phyloP scores from a whole-genome alignment of 2,888 invertebrate species.

The Caenorhabditis auriculariae region DNA sequence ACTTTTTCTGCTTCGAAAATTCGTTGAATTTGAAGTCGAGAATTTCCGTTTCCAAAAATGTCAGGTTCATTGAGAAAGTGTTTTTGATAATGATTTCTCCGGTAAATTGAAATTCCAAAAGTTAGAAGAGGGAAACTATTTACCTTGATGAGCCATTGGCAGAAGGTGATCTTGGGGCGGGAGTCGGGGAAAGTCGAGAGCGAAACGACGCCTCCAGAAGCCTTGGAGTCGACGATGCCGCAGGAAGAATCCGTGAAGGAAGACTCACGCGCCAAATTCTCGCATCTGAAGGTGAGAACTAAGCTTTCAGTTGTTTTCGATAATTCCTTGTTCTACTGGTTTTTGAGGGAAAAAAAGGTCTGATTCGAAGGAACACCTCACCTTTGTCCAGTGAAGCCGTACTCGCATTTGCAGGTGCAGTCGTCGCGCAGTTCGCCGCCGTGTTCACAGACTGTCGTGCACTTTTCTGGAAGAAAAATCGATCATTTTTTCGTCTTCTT shows the following conservation, averaged over 20 bases:
- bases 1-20: too few species aligned
- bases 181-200: slow-evolving; percentile 30
- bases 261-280: slow-evolving; percentile 8
- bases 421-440: slow-evolving; percentile 25
- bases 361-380: background rate
- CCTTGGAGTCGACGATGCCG: slow-evolving; percentile 29
- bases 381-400: slow-evolving; percentile 38
- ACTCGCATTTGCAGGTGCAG: slow-evolving; percentile 39
- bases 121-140: too few species aligned
- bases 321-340: too few species aligned
- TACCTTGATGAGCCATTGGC: slow-evolving; percentile 48
- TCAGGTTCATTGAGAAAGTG: too few species aligned
- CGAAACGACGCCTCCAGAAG: slow-evolving; percentile 5
- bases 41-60: too few species aligned
- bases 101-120: too few species aligned
- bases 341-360: background rate
- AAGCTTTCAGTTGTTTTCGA: too few species aligned
- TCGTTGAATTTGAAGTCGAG: too few species aligned
- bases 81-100: too few species aligned
- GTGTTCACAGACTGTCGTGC: slow-evolving; percentile 29
- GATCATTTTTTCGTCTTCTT: too few species aligned
- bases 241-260: slow-evolving; percentile 39
- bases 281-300: slow-evolving; percentile 29
- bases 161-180: slow-evolving; percentile 33
- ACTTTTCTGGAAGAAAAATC: slow-evolving; percentile 48